Conservation (phyloP, 2,113 vertebrate species). For the Dryoscopus gambensis region DNA sequence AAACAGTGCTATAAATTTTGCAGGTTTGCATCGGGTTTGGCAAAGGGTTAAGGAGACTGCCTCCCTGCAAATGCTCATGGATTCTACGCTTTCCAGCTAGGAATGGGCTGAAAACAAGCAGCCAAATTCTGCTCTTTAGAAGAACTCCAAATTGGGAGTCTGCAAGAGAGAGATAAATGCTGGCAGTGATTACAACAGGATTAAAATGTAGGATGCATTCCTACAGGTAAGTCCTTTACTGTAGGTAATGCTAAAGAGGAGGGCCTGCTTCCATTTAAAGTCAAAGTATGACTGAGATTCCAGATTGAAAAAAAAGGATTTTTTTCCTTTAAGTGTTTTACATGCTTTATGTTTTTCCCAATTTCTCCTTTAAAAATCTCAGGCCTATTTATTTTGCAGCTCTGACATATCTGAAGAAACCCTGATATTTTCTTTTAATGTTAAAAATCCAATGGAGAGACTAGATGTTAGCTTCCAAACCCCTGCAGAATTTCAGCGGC, state of each 20-base stretch:
- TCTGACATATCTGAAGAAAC: not conserved
- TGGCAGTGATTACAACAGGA: conserved; percentile 79
- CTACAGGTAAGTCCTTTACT: conserved; percentile 47
- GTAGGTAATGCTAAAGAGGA: conserved; percentile 27
- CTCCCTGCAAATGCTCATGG: conserved; percentile 50
- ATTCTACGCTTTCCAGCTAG: conserved; percentile 60
- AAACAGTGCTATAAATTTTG: not conserved
- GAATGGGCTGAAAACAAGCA: conserved; percentile 72
- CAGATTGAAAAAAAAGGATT: not conserved
- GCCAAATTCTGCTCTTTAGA: conserved; percentile 78
- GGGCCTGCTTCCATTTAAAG: conserved; percentile 16
- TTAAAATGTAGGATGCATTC: conserved; percentile 63
- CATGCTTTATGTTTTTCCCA: not conserved
- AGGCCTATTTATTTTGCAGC: not conserved
- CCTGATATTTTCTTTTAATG: not conserved
- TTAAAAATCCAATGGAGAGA: not conserved
- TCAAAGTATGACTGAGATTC: not conserved
- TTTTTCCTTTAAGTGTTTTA: not conserved
- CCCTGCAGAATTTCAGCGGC: conserved; percentile 11
- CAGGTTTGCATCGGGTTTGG: conserved; percentile 15
- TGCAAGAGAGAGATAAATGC: conserved; percentile 84
- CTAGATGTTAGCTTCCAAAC: not conserved
- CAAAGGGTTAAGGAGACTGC: conserved; percentile 68
- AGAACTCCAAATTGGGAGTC: conserved; percentile 76
- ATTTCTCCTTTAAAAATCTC: conserved; percentile 1